Conservation (phyloP, 2,888 invertebrate species). For the Lathronympha strigana region DNA sequence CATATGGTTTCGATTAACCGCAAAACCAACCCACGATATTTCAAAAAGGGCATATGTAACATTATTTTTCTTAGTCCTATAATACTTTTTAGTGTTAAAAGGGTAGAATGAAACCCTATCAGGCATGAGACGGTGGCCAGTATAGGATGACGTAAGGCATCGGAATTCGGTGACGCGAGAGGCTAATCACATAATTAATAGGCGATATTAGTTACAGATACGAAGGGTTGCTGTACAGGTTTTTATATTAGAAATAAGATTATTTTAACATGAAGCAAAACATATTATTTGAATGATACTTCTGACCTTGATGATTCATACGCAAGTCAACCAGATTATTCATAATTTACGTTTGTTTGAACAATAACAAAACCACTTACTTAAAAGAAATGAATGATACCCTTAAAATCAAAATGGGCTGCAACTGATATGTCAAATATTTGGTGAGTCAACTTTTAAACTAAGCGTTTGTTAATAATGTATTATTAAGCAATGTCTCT, state of each 20-base stretch:
- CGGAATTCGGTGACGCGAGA: conserved; percentile 67
- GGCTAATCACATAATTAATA: conserved; percentile 48
- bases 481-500: too few relatives aligned
- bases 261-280: background rate
- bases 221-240: conserved; percentile 25
- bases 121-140: conserved; percentile 63
- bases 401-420: too few relatives aligned
- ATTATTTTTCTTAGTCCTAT: background rate
- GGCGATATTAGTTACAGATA: conserved; percentile 29
- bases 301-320: background rate
- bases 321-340: too few relatives aligned
- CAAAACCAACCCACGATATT: conserved; percentile 9
- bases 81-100: background rate
- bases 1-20: conserved; percentile 18
- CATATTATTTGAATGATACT: background rate
- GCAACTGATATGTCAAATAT: too few relatives aligned
- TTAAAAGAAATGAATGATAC: too few relatives aligned
- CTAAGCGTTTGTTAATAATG: too few relatives aligned
- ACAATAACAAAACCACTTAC: too few relatives aligned
- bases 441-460: too few relatives aligned
- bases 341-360: too few relatives aligned
- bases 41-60: background rate
- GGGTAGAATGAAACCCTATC: conserved; percentile 64
- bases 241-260: background rate
- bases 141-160: conserved; percentile 52